These are phyloP conservation scores for Pygoscelis adeliae DNA, from an alignment of 2,113 vertebrate genomes.

Conservation along the genomic window DNA sequence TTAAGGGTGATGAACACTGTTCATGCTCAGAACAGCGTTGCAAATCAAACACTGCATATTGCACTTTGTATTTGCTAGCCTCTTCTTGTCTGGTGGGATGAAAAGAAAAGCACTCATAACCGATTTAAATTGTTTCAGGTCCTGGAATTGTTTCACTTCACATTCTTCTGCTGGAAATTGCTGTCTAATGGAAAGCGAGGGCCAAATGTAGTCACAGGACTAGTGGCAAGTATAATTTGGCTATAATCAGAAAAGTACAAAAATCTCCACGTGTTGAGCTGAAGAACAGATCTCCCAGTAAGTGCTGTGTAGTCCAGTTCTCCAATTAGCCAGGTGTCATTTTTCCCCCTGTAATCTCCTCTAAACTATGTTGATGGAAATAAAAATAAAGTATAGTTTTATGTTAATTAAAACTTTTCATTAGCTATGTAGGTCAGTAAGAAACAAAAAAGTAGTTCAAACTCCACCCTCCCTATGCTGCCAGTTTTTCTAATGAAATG, in stretches of 20 bases:
- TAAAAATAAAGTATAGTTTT: not conserved
- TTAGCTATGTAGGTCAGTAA: not conserved
- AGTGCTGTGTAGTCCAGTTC: not conserved
- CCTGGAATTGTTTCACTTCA: not conserved
- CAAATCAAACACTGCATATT: not conserved
- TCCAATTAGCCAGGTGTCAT: not conserved
- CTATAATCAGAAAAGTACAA: not conserved
- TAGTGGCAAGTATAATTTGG: not conserved
- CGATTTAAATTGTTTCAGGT: not conserved
- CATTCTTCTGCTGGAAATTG: not conserved
- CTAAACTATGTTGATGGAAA: not conserved
- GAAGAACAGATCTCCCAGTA: not conserved
- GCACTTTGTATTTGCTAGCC: not conserved
- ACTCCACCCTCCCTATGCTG: not conserved
- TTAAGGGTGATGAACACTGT: not conserved
- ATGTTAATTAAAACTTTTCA: slow-evolving; percentile 1
- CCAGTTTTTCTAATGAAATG: slow-evolving; percentile 8
- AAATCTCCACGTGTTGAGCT: not conserved
- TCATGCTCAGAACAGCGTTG: not conserved
- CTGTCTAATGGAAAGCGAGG: not conserved
- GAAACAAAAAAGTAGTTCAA: slow-evolving; percentile 8
- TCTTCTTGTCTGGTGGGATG: not conserved
- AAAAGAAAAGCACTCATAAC: not conserved
- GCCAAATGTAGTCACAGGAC: not conserved
- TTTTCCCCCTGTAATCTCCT: not conserved